Conservation (phyloP, 2,113 vertebrate species). For the Parotia lawesii region DNA sequence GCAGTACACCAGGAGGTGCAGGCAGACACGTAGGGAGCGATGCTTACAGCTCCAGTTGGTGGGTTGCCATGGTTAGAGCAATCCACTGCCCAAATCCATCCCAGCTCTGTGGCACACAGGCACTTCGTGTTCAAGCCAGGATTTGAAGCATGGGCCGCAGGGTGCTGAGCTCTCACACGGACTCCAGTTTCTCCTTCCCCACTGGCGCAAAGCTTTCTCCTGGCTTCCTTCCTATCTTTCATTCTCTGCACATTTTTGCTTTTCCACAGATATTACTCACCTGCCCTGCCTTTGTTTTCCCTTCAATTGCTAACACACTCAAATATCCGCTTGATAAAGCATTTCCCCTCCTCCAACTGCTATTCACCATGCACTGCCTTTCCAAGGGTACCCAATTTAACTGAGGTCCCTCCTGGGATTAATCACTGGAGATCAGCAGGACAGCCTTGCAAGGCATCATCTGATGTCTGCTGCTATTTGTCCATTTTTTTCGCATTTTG, state of each 20-base stretch:
- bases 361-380: not conserved
- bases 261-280: conserved; percentile 20
- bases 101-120: not conserved
- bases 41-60: not conserved
- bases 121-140: not conserved
- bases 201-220: not conserved
- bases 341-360: not conserved
- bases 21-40: fast-evolving
- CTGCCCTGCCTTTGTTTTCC: conserved; percentile 45
- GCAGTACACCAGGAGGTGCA: not conserved
- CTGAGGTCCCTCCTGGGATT: not conserved
- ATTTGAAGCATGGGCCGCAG: not conserved
- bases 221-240: not conserved
- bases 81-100: not conserved
- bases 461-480: not conserved
- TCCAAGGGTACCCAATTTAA: not conserved
- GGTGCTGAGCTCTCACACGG: not conserved
- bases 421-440: not conserved
- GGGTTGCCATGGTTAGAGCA: not conserved
- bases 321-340: conserved; percentile 8
- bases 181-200: not conserved
- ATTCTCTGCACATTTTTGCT: not conserved
- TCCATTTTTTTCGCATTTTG: not conserved
- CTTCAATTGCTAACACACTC: not conserved
- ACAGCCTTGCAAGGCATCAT: not conserved